Conservation (phyloP, 2,888 invertebrate genomes). For the Agrochola lychnidis region DNA sequence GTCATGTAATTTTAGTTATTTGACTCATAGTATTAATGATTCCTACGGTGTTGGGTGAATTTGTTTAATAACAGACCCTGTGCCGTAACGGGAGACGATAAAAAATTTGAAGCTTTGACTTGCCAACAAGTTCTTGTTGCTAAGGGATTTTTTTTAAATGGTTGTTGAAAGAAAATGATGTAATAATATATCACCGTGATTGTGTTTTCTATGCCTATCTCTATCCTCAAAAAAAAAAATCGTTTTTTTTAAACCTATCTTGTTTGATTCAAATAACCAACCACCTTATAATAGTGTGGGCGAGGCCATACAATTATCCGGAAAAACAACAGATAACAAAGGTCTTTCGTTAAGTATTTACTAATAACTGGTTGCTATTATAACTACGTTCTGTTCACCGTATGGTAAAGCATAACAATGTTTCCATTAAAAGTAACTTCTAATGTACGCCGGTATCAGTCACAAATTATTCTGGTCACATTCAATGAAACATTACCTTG, state of each 20-base stretch:
- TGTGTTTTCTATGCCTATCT: neutral
- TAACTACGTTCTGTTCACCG: neutral
- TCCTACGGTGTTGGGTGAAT: neutral
- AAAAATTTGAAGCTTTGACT: neutral
- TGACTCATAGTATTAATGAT: neutral
- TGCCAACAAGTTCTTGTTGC: neutral
- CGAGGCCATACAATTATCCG: neutral
- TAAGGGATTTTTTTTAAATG: neutral
- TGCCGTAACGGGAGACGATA: neutral
- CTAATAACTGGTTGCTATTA: neutral
- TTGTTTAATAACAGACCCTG: neutral
- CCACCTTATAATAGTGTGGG: neutral
- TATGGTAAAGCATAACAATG: conserved; percentile 26
- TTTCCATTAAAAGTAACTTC: conserved; percentile 28
- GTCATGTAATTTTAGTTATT: neutral
- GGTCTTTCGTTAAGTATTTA: neutral
- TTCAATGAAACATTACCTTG: conserved; percentile 25
- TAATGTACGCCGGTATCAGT: conserved; percentile 33
- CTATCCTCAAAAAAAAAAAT: neutral
- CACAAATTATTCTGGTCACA: conserved; percentile 15
- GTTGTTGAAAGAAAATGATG: neutral
- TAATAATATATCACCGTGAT: neutral
- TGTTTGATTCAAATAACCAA: neutral
- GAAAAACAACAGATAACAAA: neutral
- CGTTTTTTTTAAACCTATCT: neutral